These are phyloP conservation scores for Antheraea pernyi DNA, from an alignment of 1,140 invertebrate genomes.

Conservation along the genomic window DNA sequence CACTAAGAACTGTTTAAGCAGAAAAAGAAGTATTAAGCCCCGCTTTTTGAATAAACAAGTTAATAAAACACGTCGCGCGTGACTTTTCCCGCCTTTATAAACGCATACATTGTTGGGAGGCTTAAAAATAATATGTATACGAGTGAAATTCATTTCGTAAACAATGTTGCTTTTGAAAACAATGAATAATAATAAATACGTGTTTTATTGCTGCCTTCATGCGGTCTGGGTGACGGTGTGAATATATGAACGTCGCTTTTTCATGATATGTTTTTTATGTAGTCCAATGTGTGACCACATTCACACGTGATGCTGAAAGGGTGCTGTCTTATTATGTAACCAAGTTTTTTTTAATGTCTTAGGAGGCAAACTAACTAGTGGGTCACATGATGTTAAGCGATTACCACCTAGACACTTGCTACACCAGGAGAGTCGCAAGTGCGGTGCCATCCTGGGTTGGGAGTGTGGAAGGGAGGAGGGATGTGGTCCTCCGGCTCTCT, in stretches of 20 bases:
- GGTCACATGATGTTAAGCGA: too few relatives aligned
- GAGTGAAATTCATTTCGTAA: constrained; percentile 3
- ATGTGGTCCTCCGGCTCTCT: too few relatives aligned
- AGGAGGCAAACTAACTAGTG: too few relatives aligned
- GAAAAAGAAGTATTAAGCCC: background rate
- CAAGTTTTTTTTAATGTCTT: too few relatives aligned
- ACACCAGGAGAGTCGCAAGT: too few relatives aligned
- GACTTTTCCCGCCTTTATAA: constrained; percentile 1
- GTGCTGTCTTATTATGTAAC: too few relatives aligned
- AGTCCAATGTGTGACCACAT: background rate
- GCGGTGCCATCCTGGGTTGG: too few relatives aligned
- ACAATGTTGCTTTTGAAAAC: constrained; percentile 1
- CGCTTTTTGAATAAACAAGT: background rate
- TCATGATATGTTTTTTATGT: background rate
- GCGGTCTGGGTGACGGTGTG: background rate
- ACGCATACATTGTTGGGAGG: background rate
- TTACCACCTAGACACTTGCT: too few relatives aligned
- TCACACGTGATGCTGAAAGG: background rate
- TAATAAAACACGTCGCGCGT: constrained; percentile 1
- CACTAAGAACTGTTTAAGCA: background rate
- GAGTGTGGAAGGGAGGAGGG: too few relatives aligned
- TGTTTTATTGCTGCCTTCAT: background rate
- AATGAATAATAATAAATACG: constrained; percentile 4
- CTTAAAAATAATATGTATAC: background rate
- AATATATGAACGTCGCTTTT: background rate